Evolutionary conservation across 2,888 invertebrate species (phyloP), one percentile per base, ranked within the genome.

Genomic region (Odontocerum albicorne): DNA sequence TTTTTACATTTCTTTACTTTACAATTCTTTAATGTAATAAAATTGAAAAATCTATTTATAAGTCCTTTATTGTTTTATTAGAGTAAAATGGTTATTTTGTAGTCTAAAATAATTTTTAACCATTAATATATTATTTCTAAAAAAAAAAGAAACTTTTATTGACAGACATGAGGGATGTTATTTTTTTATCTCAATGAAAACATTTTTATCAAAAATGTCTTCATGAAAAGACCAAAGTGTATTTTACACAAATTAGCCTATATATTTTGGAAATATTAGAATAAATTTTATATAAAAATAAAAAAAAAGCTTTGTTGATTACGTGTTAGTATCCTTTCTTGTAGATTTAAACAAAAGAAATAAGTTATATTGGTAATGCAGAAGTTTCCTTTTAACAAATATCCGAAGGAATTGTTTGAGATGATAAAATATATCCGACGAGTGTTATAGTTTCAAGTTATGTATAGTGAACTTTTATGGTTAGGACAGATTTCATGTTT

Each of bases 171-270:
- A 31, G 27, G 12, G 36, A 36, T 39, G 45, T 32, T 52, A 39
- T 45, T 38, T 46, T 42, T 38, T 44, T 33, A 36, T 44, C 21
- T 47, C 38, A 27, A 36, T 36, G 47, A 21, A 22, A 22, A 15
- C 36, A 47, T 36, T 47, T 35, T 36, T 36, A 13, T 21, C 22
- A 32, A 16, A 36, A 12, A 33, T 50, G 40, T 50, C 42, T 51
- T 55, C 38, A 39, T 43, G 55, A 51, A 55, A 54, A 58, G 59
- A 59, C 59, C 59, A 59, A 59, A 59, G 59, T 59, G 59, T 59
- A 46, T 47, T 17, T 53, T 43, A 52, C 55, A 55, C 55, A 59
- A 51, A 49, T 49, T 58, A 58, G 58, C 46, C 35, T 53, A 53
- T 58, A 58, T 57, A 57, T 57, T 49, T 54, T 35, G 52, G 49